A percentile compares a stretch with the other conserved stretches of the same genome.
Conservation (phyloP, 2,113 vertebrate species). For the Hippocampus barbouri region DNA sequence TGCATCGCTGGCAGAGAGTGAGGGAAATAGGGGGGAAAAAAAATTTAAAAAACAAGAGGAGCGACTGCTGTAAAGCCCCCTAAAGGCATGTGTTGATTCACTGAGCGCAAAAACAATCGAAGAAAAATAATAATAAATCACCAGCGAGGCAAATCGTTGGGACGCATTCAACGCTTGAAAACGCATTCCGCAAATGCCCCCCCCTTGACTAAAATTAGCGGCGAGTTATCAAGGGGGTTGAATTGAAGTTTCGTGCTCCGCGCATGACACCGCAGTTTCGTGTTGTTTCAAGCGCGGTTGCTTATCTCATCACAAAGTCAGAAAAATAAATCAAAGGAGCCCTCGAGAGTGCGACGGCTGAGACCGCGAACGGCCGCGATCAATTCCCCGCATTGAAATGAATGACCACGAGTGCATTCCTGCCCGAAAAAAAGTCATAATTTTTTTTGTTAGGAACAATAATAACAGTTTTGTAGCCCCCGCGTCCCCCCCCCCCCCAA, state of each 20-base stretch:
- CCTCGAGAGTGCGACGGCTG: conserved; percentile 5
- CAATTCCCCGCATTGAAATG: neutral
- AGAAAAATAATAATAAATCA: neutral
- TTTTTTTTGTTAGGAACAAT: too few relatives aligned
- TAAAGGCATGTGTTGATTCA: conserved; percentile 45
- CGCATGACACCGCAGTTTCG: conserved; percentile 30
- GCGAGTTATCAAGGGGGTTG: conserved; percentile 45
- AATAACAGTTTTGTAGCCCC: too few relatives aligned
- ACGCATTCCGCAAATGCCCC: neutral
- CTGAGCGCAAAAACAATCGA: conserved; percentile 37
- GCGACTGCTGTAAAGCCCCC: conserved; percentile 40
- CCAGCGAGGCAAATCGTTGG: neutral
- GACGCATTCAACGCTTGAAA: neutral
- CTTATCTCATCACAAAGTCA: conserved; percentile 49
- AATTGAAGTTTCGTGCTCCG: conserved; percentile 43
- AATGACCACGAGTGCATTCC: too few relatives aligned
- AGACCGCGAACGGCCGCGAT: conserved; percentile 9
- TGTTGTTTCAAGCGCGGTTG: conserved; percentile 47
- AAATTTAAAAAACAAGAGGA: conserved; percentile 26
- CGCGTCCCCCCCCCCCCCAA: too few relatives aligned
- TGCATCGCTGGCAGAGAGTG: conserved; percentile 40
- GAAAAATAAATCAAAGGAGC: conserved; percentile 27
- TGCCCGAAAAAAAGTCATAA: too few relatives aligned
- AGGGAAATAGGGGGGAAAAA: conserved; percentile 20
- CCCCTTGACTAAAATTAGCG: conserved; percentile 40